Evolutionary conservation across 2,113 vertebrate species (phyloP).

Genomic region (Peucedramus taeniatus): DNA sequence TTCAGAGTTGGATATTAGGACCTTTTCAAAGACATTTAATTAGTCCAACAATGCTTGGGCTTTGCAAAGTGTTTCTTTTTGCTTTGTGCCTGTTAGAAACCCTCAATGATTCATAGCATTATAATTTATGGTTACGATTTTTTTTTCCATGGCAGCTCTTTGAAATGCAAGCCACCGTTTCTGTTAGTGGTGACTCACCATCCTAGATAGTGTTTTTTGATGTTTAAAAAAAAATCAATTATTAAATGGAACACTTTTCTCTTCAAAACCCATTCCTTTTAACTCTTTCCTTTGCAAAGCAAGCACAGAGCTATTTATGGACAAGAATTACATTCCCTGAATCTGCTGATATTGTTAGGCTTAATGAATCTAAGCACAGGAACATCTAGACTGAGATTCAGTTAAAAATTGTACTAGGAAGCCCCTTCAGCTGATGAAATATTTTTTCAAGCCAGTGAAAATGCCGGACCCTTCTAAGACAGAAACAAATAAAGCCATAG

Average conservation of each 20-base stretch:
- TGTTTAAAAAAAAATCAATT: neutral
- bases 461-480: neutral
- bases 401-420: neutral
- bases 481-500: neutral
- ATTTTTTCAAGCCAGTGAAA: neutral
- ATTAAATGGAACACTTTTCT: neutral
- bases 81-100: neutral
- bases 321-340: neutral
- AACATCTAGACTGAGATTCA: neutral
- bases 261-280: neutral
- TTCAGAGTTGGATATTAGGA: neutral
- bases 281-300: neutral
- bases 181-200: neutral
- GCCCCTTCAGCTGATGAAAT: neutral
- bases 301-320: neutral
- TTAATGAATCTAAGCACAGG: neutral
- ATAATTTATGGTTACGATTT: neutral
- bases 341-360: neutral
- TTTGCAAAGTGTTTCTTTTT: neutral
- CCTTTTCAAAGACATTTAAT: conserved; percentile 25
- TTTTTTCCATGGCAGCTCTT: neutral
- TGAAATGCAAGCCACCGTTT: neutral
- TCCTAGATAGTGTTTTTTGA: neutral
- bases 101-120: conserved; percentile 5
- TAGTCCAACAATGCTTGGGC: neutral